These are phyloP conservation scores for Astyanax mexicanus DNA, from an alignment of 2,797 vertebrate genomes.

Conservation along the genomic window DNA sequence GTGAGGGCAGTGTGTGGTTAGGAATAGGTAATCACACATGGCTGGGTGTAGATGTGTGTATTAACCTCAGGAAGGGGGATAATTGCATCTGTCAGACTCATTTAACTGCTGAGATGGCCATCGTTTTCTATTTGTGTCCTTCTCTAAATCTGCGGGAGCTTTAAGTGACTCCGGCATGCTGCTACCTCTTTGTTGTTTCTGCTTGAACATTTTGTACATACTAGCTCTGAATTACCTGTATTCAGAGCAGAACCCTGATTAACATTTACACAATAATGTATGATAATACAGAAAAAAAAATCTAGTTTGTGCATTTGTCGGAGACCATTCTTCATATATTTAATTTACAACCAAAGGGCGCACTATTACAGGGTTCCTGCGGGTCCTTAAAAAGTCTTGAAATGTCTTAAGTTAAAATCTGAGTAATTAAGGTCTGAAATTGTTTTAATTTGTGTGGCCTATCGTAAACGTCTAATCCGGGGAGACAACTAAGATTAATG, in stretches of 20 bases:
- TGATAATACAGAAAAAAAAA: neutral
- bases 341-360: too few relatives aligned
- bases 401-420: too few relatives aligned
- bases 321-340: too few relatives aligned
- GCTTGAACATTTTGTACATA: constrained; percentile 6
- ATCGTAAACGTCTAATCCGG: too few relatives aligned
- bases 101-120: constrained; percentile 71
- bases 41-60: constrained; percentile 71
- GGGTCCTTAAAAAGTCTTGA: too few relatives aligned
- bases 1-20: constrained; percentile 55
- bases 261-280: neutral
- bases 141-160: constrained; percentile 59
- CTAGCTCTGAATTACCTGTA: constrained; percentile 12
- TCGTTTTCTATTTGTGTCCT: constrained; percentile 71
- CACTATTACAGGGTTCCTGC: too few relatives aligned
- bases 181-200: constrained; percentile 16
- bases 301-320: neutral
- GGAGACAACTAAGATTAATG: too few relatives aligned
- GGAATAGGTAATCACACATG: constrained; percentile 67
- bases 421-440: too few relatives aligned
- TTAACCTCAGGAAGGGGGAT: constrained; percentile 75
- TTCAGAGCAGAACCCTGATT: neutral
- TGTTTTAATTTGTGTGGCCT: too few relatives aligned
- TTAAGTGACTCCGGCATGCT: constrained; percentile 46
- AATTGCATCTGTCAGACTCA: constrained; percentile 78